Base-by-base conservation (phyloP, 2,113 vertebrate genomes). In the Grus americana region DNA sequence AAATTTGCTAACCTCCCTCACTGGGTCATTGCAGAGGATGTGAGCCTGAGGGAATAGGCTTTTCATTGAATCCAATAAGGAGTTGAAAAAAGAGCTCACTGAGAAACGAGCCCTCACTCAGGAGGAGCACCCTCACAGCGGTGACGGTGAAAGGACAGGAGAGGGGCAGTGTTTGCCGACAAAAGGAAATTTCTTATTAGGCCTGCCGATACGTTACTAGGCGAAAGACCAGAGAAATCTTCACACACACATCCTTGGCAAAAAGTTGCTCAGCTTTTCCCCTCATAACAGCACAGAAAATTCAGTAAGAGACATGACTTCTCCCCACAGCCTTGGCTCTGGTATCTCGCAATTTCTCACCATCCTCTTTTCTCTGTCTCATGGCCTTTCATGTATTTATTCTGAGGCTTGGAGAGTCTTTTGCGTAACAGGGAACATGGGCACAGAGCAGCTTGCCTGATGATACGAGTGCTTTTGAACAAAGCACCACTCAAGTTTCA, bases 331-430 rank as follows among this genome's bases (percentile, higher is more conserved):
- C n/a, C 83, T 65, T 24, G 54, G 62, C 91, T 86, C 86, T 46
- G 84, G 63, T 87, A 84, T 34, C 84, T 68, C 91, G 22, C 54
- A 4, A 0, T 18, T 80, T 62, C 91, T 95, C 79, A 61, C 82
- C 90, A 76, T 42, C 36, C 81, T 92, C 91, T 70, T 79, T 81
- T 67, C 34, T 73, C 84, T 24, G 40, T 78, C 92, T 96, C 91
- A 0, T 32, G 68, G 76, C 86, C 91, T 93, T 92, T 89, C 7
- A 3, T 19, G 72, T 55, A n/a, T 95, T 93, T 91, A 91, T 95
- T 93, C 72, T 88, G 40, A 91, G 83, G 83, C 79, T 94, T 36
- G 68, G 78, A 46, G 72, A 89, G 15, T 65, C n/a, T 89, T 94
- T 74, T 78, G 63, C 50, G 1, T 73, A 57, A 86, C 1, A 2